Evolutionary conservation across 2,797 vertebrate genomes (phyloP), one percentile per base, ranked within the genome.

Genomic region (Nasua narica): DNA sequence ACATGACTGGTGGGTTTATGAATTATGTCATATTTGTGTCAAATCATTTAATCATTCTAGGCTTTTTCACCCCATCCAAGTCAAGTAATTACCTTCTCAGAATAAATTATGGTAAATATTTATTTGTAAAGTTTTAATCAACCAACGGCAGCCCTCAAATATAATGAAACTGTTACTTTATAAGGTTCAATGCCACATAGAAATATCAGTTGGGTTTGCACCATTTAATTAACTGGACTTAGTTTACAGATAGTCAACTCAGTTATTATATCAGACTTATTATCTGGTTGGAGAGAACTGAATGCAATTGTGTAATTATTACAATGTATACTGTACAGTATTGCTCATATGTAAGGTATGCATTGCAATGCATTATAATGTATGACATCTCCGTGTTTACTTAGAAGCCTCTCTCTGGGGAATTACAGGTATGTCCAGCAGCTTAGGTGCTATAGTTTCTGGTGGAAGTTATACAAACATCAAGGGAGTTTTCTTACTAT

Each of bases 151-250:
- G 74, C 16, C 23, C 79, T 95, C 56, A 96, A 70, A 86, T 48
- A 48, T 50, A 56, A 60, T 12, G 43, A 62, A 78, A 62, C 87
- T 91, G 87, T 92, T 90, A 85, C 82, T 23, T 54, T 97, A 7
- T 54, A 1, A 83, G 95, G 95, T 89, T 92, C 70, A 65, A 46
- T 92, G 54, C 32, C 43, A 93, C 65, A 78, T 43, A 67, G 87
- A 93, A 87, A 86, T 3, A 87, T 94, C 96, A 96, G 89, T 98
- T 83, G 83, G 95, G 97, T 95, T 97, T 98, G 84, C 69, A 67
- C 92, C 67, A 92, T 97, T 98, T 97, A 95, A 87, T 97, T 97
- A 96, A 18, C 16, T 29, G 40, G 21, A 35, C 5, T 2, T 56
- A 43, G 15, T 81, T 79, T 56, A 50, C 14, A 48, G 27, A 16